Percentiles rank a stretch among this genome's conserved stretches.
Conservation (phyloP, 2,888 invertebrate genomes). For the Clanis bilineata region DNA sequence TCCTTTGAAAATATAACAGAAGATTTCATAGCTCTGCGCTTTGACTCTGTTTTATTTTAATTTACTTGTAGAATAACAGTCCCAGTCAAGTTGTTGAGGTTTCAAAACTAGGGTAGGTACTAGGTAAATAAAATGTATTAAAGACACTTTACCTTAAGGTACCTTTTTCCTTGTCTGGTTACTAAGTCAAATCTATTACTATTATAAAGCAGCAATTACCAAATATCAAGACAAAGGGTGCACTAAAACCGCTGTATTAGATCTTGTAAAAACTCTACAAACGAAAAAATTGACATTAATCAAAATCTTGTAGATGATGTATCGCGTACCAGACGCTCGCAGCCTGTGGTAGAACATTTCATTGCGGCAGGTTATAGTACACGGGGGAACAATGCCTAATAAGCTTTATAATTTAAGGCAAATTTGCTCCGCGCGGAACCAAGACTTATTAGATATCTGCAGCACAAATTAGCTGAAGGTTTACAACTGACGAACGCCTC, state of each 20-base stretch:
- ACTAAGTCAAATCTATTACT: too few relatives aligned
- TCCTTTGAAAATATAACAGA: conserved; percentile 6
- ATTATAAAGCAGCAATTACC: not conserved
- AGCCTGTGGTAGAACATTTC: conserved; percentile 43
- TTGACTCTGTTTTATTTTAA: conserved; percentile 7
- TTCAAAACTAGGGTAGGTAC: not conserved
- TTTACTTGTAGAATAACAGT: not conserved
- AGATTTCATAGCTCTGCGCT: not conserved
- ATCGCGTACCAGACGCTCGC: not conserved
- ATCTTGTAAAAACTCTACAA: too few relatives aligned
- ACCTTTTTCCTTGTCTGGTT: too few relatives aligned
- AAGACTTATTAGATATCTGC: conserved; percentile 63
- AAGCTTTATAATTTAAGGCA: conserved; percentile 76
- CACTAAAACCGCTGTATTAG: not conserved
- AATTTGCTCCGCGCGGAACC: conserved; percentile 49
- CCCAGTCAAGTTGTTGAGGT: not conserved
- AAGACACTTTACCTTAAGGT: not conserved
- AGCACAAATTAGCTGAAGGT: conserved; percentile 46
- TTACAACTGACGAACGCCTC: conserved; percentile 33
- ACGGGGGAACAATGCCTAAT: conserved; percentile 73
- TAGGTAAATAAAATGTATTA: not conserved
- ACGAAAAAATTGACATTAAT: not conserved
- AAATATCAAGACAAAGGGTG: not conserved
- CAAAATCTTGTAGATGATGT: not conserved
- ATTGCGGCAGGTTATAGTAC: conserved; percentile 67